These are phyloP conservation scores for Plebejus melissa DNA, from an alignment of 2,888 invertebrate genomes.

Conservation along the genomic window DNA sequence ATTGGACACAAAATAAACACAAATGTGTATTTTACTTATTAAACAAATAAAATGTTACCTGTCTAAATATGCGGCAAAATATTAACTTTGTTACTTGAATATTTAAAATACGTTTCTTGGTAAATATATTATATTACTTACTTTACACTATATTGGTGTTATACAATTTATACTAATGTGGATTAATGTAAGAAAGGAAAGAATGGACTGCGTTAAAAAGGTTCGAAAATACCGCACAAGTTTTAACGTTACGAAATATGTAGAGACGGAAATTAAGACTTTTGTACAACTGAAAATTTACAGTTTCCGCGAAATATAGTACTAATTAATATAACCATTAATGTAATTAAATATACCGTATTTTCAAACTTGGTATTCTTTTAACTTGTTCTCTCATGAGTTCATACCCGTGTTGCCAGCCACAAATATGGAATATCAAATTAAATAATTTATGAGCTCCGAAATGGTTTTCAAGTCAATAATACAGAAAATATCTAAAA, in stretches of 20 bases:
- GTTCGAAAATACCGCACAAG: no score
- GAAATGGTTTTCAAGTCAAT: constrained; percentile 8
- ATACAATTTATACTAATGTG: no score
- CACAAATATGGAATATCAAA: not conserved
- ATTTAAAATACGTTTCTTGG: not conserved
- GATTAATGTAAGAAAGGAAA: no score
- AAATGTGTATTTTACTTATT: not conserved
- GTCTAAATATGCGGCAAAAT: not conserved
- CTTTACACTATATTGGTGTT: not conserved
- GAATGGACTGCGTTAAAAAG: no score
- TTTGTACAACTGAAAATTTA: no score
- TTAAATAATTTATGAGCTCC: not conserved
- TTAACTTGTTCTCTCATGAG: no score
- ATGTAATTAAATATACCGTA: no score
- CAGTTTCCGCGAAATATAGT: no score
- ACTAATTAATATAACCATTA: no score
- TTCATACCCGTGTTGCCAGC: not conserved
- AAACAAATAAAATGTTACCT: constrained; percentile 6
- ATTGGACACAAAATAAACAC: constrained; percentile 7
- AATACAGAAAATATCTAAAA: constrained; percentile 14
- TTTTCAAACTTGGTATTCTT: no score
- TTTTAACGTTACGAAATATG: no score
- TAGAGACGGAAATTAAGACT: no score
- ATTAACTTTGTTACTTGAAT: not conserved
- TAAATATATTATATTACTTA: not conserved